Percentiles rank a stretch among this genome's conserved stretches.
phyloP scores from a whole-genome alignment of 35 echinoderm and acorn worm species.

The Holothuria glaberrima region DNA sequence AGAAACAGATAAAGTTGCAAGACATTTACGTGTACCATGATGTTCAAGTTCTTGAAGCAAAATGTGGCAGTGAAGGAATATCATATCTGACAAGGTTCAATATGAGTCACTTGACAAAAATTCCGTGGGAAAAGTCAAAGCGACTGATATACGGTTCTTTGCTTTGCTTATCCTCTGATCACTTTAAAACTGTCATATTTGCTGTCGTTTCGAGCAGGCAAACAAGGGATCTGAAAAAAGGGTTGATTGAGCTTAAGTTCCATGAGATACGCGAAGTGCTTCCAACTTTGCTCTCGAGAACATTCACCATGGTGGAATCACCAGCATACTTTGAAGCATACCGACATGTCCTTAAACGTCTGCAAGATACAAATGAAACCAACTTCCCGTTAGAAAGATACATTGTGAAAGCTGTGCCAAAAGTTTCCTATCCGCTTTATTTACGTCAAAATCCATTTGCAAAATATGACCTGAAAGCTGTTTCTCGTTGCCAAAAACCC shows the following conservation, averaged over 20 bases:
- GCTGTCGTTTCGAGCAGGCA: conserved; percentile 73
- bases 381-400: conserved; percentile 60
- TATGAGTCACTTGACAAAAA: conserved; percentile 12
- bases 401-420: conserved; percentile 36
- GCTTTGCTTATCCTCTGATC: conserved; percentile 77
- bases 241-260: conserved; percentile 61
- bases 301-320: conserved; percentile 79
- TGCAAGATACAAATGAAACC: conserved; percentile 47
- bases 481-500: background rate
- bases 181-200: conserved; percentile 81
- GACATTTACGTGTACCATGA: conserved; percentile 73
- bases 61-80: conserved; percentile 51
- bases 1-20: conserved; percentile 26
- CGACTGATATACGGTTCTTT: conserved; percentile 75
- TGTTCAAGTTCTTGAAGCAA: conserved; percentile 67
- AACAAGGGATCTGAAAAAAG: conserved; percentile 55
- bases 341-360: conserved; percentile 59
- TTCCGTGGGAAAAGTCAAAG: conserved; percentile 65
- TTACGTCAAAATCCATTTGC: conserved; percentile 29
- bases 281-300: background rate
- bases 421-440: conserved; percentile 14
- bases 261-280: background rate
- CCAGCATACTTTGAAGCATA: conserved; percentile 82
- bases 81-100: conserved; percentile 62
- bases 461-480: conserved; percentile 58